Conservation (phyloP, 2,797 vertebrate genomes). For the Siniperca scherzeri region DNA sequence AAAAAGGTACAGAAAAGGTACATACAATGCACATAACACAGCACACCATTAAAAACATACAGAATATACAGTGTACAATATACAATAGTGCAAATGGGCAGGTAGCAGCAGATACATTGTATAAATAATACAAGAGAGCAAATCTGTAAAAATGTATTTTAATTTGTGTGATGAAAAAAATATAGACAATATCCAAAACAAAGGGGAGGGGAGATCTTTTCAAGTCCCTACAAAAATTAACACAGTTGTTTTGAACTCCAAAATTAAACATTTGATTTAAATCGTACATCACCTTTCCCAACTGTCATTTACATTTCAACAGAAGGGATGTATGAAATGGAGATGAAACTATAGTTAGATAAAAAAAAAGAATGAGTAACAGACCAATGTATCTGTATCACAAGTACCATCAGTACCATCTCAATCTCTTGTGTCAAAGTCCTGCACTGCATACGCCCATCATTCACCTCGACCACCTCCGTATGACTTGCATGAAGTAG, state of each 20-base stretch:
- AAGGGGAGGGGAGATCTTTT: neutral
- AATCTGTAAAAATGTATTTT: neutral
- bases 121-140: too few relatives aligned
- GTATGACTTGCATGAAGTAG: neutral
- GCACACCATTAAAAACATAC: too few relatives aligned
- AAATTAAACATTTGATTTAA: neutral
- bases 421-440: neutral
- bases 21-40: too few relatives aligned
- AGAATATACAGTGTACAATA: too few relatives aligned
- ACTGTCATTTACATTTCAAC: neutral
- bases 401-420: neutral
- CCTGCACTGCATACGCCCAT: neutral
- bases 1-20: too few relatives aligned
- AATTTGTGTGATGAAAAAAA: neutral
- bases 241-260: too few relatives aligned
- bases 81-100: too few relatives aligned
- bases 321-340: neutral
- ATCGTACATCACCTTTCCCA: neutral
- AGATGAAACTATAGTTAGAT: neutral
- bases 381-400: neutral
- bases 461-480: neutral
- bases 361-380: neutral
- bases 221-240: neutral
- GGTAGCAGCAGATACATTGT: too few relatives aligned
- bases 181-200: neutral